These are phyloP conservation scores for Drosophila erecta DNA, from an alignment of 1,140 invertebrate genomes.

Conservation along the genomic window DNA sequence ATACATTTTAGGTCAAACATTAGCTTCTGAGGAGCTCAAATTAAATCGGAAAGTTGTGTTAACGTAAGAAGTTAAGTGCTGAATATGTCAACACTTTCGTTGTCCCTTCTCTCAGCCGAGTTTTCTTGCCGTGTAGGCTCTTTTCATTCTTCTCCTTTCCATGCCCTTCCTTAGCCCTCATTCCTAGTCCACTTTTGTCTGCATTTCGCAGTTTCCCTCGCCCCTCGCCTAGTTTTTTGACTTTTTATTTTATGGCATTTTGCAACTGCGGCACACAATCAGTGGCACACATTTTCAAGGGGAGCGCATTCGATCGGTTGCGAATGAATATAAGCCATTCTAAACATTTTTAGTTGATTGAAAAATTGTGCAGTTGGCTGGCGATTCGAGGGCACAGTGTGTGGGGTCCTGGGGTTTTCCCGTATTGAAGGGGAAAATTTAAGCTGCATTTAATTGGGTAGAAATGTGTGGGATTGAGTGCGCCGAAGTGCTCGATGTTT, in stretches of 20 bases:
- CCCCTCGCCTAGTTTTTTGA: slow-evolving; percentile 10
- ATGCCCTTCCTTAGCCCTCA: not conserved
- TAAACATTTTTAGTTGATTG: slow-evolving; percentile 82
- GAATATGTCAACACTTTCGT: no score
- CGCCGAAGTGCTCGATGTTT: slow-evolving; percentile 35
- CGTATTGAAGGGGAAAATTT: slow-evolving; percentile 38
- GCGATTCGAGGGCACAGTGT: slow-evolving; percentile 58
- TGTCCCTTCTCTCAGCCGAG: no score
- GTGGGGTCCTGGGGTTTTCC: slow-evolving; percentile 3
- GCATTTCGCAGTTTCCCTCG: slow-evolving; percentile 18
- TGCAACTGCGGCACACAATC: slow-evolving; percentile 53
- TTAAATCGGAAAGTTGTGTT: no score
- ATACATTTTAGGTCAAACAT: no score
- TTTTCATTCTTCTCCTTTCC: no score
- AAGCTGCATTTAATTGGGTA: slow-evolving; percentile 77
- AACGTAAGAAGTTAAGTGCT: no score
- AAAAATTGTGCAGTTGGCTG: slow-evolving; percentile 80
- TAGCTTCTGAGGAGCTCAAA: no score
- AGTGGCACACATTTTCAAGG: slow-evolving; percentile 65
- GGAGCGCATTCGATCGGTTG: slow-evolving; percentile 46
- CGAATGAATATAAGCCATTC: slow-evolving; percentile 74
- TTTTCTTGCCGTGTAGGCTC: not conserved
- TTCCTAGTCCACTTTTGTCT: slow-evolving; percentile 1
- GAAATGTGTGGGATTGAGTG: slow-evolving; percentile 39
- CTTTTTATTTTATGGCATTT: slow-evolving; percentile 77